Percentiles rank a stretch among this genome's conserved stretches.
phyloP scores from a whole-genome alignment of 2,888 invertebrate genomes.

The Lasioglossum vierecki region DNA sequence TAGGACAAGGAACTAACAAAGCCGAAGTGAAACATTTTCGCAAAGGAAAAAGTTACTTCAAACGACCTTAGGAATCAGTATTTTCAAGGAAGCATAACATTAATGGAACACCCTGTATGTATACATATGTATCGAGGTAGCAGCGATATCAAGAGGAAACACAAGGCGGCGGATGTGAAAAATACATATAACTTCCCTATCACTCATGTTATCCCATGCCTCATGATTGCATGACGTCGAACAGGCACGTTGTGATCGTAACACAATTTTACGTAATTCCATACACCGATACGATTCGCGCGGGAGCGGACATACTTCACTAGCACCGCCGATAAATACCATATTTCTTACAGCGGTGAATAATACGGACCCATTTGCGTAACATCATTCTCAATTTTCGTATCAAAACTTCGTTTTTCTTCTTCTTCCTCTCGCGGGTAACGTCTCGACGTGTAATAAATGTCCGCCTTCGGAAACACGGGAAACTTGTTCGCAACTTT shows the following conservation, averaged over 20 bases:
- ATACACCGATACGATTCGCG: not conserved
- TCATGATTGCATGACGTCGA: not conserved
- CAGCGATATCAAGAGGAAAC: not conserved
- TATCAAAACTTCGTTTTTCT: constrained; percentile 19
- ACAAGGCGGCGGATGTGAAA: not conserved
- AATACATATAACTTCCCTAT: not conserved
- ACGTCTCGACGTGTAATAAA: not conserved
- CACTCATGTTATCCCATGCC: not conserved
- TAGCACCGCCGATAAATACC: constrained; percentile 26
- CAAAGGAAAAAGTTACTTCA: no score
- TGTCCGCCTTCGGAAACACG: not conserved
- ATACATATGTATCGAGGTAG: not conserved
- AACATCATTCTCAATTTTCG: constrained; percentile 36
- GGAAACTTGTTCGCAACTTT: constrained; percentile 9
- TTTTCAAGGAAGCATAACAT: no score
- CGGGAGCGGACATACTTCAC: not conserved
- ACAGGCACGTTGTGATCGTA: constrained; percentile 7
- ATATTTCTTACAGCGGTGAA: constrained; percentile 27
- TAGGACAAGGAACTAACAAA: no score
- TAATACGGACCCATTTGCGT: constrained; percentile 11
- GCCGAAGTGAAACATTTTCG: no score
- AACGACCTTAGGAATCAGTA: no score
- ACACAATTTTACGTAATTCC: constrained; percentile 30
- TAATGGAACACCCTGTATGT: no score
- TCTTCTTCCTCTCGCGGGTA: not conserved